Base-by-base conservation (phyloP, 2,113 vertebrate genomes). In the Candoia aspera region DNA sequence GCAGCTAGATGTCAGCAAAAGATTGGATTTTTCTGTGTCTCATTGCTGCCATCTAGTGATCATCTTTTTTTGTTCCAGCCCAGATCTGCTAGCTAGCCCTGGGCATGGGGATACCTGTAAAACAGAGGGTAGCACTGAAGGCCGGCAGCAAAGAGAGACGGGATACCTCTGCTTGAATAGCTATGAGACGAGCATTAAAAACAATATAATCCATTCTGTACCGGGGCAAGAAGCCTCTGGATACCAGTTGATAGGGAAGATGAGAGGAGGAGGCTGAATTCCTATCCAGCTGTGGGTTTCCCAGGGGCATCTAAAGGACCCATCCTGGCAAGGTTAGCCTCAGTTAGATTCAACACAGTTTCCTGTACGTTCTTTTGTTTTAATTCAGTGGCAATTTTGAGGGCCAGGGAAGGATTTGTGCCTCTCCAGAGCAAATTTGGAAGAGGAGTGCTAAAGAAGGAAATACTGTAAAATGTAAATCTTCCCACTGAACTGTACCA, bases 401-500 rank as follows among this genome's bases (percentile, higher is more conserved):
- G 88, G 29, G 90, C 0, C 0, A 37, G 26, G 3, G 26, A 93
- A 92, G 91, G 90, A 42, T 91, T 87, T 49, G 49, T 58, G 68
- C 59, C 87, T 94, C 91, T 2, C 2, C 91, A 95, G 90, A 89
- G 92, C 93, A 95, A 92, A 95, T 95, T 91, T 92, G 94, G 86
- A 94, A 93, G 19, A 6, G 24, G 46, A 6, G 6, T 3, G 46
- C 94, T 94, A 95, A 94, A 93, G 93, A 90, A 92, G 92, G 85
- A 54, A 86, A 73, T 17, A 19, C n/a, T 19, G 13, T 17, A 33
- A 73, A 33, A 64, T 87, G n/a, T 94, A 91, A 92, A 91, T 59
- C 29, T 92, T 96, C 90, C 90, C 90, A 46, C 93, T 95, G 73
- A 94, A 83, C 60, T 60, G 33, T 92, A 57, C 88, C 68, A 93